A percentile compares a stretch with the other conserved stretches of the same genome.
These are phyloP conservation scores for Psilopsiagon aymara DNA, from an alignment of 2,113 vertebrate species.

Conservation along the genomic window DNA sequence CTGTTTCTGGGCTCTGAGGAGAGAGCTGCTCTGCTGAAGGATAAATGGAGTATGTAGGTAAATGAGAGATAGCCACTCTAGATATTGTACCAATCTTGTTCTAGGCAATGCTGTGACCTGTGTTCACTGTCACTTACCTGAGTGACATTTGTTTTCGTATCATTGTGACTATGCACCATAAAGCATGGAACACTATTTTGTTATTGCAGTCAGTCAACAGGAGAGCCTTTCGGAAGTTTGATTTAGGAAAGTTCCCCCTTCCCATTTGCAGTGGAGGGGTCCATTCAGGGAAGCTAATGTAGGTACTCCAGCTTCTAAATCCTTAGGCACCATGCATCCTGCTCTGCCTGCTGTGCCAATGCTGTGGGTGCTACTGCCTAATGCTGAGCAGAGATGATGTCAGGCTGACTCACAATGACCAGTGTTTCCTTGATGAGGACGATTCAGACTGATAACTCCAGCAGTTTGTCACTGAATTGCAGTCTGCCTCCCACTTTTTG, in stretches of 20 bases:
- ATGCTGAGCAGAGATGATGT: background rate
- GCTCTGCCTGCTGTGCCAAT: background rate
- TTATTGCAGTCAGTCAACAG: rapidly evolving
- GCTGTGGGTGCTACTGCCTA: background rate
- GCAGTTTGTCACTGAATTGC: background rate
- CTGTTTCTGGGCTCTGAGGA: background rate
- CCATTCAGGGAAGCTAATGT: background rate
- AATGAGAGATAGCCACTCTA: too few relatives aligned
- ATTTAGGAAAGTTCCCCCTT: background rate
- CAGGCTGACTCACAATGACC: background rate
- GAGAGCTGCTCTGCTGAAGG: background rate
- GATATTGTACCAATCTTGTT: rapidly evolving
- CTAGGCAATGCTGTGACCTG: background rate
- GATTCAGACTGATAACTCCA: background rate
- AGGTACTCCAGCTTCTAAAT: background rate
- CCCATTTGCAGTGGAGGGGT: background rate
- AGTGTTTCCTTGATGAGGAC: background rate
- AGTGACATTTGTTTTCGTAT: background rate
- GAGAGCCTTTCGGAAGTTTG: background rate
- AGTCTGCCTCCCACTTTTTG: rapidly evolving
- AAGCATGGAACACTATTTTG: rapidly evolving
- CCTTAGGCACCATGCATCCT: background rate
- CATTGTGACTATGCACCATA: too few relatives aligned
- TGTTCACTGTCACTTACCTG: background rate
- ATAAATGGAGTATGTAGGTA: background rate